A percentile compares a stretch with the other conserved stretches of the same genome.
phyloP scores from a whole-genome alignment of 2,113 vertebrate species.

The Haemorhous mexicanus region DNA sequence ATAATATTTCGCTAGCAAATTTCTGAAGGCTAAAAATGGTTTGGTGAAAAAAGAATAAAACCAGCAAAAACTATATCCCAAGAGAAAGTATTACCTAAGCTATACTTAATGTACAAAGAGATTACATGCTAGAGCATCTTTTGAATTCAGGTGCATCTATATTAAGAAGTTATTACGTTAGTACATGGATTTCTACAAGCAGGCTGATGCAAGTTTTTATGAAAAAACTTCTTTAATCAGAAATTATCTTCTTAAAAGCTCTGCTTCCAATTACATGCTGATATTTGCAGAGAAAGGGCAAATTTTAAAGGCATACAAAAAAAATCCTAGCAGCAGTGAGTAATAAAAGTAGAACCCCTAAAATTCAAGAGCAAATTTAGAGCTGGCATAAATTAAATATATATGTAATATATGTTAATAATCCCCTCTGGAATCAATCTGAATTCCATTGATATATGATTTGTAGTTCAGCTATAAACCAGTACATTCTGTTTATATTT shows the following conservation, averaged over 20 bases:
- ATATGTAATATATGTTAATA: background rate
- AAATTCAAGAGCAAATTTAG: background rate
- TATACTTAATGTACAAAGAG: slow-evolving; percentile 39
- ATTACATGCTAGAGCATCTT: slow-evolving; percentile 31
- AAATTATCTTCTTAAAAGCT: slow-evolving; percentile 31
- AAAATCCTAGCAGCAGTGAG: background rate
- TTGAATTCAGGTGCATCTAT: slow-evolving; percentile 42
- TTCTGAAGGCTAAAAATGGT: slow-evolving; percentile 34
- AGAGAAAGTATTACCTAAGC: slow-evolving; percentile 25
- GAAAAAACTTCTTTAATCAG: background rate
- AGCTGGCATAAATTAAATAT: background rate
- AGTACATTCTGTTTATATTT: background rate
- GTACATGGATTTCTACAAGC: background rate
- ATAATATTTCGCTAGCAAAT: background rate
- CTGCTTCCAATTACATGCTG: background rate
- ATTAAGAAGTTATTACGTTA: slow-evolving; percentile 37
- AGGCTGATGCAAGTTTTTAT: background rate
- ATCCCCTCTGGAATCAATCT: background rate
- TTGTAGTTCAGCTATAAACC: background rate
- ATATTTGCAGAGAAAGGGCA: background rate
- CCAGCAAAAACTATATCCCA: background rate
- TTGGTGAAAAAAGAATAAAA: background rate
- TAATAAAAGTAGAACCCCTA: background rate
- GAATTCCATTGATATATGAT: background rate
- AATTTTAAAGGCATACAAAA: background rate